Evolutionary conservation across 2,113 vertebrate species (phyloP), one percentile per base, ranked within the genome.

Genomic region (Nannospalax galili): DNA sequence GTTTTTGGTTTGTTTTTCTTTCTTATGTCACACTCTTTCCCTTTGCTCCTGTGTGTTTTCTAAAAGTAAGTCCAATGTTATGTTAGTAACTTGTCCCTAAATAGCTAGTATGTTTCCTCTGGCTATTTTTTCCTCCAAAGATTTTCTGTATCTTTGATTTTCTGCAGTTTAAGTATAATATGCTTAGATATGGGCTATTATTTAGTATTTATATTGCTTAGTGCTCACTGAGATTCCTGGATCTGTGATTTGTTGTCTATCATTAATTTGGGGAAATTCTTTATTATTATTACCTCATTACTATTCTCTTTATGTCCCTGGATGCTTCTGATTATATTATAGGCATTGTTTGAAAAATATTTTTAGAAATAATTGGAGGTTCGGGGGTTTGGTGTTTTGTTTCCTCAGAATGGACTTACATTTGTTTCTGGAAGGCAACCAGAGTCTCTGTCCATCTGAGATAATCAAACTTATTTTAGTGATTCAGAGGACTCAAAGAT

Each of bases 301-400:
- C 37, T 84, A 91, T 84, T 91, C 56, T 52, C 40, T 78, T 78
- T 65, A 77, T 77, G 62, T 92, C 48, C 48, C 48, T 86, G 64
- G 58, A 37, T 93, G 70, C 56, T 82, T 88, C 85, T 93, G 77
- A 88, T 79, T 74, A 28, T 64, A 26, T 88, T 67, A 52, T 73
- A 88, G 85, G 65, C 40, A 93, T 28, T 93, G 75, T 73, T 82
- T 72, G n/a, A 65, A 87, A 86, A 82, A 74, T 81, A 88, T 65
- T 93, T 88, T 82, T 88, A 88, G 85, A 88, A 73, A 65, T 81
- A 88, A 86, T 28, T 86, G 64, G 58, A 81, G 58, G 42, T 74
- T 58, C 30, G n/a, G 19, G 16, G 84, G 30, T 64, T 22, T 62
- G 14, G 20, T 56, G 20, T 73, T 56, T 93, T 88, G 40, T 87